These are phyloP conservation scores for Mizuhopecten yessoensis DNA, from an alignment of 1,140 invertebrate genomes.

Conservation along the genomic window DNA sequence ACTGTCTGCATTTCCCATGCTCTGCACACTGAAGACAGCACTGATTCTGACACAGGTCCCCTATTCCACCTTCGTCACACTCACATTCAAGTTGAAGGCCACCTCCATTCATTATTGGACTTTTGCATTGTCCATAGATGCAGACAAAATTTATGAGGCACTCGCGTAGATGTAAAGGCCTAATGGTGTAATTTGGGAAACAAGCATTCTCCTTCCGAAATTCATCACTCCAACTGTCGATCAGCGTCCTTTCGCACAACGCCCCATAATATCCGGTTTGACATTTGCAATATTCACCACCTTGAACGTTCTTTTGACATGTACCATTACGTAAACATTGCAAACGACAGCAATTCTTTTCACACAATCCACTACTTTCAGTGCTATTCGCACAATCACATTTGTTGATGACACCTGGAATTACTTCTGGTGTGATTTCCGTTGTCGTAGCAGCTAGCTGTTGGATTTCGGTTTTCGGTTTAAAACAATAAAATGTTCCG, in stretches of 20 bases:
- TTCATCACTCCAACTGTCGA: background rate
- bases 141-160: background rate
- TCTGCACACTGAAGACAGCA: slow-evolving; percentile 63
- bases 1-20: slow-evolving; percentile 54
- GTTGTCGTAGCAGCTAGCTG: background rate
- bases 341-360: background rate
- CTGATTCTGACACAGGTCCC: slow-evolving; percentile 54
- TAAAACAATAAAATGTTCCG: background rate
- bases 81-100: background rate
- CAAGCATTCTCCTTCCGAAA: background rate
- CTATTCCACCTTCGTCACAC: slow-evolving; percentile 51
- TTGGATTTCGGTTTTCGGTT: background rate
- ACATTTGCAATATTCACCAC: background rate
- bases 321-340: background rate
- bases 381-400: background rate
- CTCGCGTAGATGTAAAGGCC: background rate
- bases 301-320: background rate
- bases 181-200: background rate
- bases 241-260: background rate
- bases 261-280: background rate
- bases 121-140: background rate
- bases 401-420: background rate
- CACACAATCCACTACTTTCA: background rate
- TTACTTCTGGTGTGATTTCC: background rate
- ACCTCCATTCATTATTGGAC: background rate